Percentiles rank a stretch among this genome's conserved stretches.
Conservation (phyloP, 2,797 vertebrate genomes). For the Mergus octosetaceus region DNA sequence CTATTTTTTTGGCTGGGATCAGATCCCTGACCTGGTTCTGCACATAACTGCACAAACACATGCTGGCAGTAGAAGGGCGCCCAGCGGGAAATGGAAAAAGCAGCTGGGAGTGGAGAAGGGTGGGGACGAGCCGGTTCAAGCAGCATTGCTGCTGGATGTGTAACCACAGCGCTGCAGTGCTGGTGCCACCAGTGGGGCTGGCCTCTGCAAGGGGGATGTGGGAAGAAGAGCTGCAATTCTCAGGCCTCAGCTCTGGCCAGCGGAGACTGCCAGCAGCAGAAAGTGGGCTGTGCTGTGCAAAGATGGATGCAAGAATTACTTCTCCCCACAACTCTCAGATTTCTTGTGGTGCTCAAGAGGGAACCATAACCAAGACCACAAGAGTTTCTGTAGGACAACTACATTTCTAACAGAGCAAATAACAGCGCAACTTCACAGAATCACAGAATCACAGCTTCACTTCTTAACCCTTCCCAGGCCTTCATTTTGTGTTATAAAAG, state of each 20-base stretch:
- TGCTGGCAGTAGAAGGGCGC: not conserved
- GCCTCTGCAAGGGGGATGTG: not conserved
- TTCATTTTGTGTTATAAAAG: not conserved
- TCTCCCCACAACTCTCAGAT: not conserved
- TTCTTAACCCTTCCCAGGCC: not conserved
- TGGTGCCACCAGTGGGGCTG: not conserved
- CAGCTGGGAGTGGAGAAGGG: slow-evolving; percentile 54
- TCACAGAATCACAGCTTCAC: too few relatives aligned
- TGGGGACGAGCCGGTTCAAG: not conserved
- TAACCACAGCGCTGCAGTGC: not conserved
- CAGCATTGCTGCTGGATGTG: slow-evolving; percentile 9
- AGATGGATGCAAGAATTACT: not conserved
- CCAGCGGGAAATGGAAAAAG: slow-evolving; percentile 18
- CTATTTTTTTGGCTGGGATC: slow-evolving; percentile 9
- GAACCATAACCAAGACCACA: not conserved
- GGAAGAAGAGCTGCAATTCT: not conserved
- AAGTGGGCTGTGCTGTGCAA: not conserved
- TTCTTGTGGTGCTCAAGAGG: not conserved
- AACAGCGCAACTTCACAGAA: not conserved
- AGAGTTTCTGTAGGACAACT: not conserved
- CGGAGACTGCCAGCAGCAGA: not conserved
- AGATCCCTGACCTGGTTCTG: slow-evolving; percentile 39
- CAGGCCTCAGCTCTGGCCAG: not conserved
- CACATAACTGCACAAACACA: slow-evolving; percentile 15
- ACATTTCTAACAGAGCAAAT: not conserved